Evolutionary conservation across 1,140 invertebrate genomes (phyloP).

Genomic region (Arctopsyche grandis): DNA sequence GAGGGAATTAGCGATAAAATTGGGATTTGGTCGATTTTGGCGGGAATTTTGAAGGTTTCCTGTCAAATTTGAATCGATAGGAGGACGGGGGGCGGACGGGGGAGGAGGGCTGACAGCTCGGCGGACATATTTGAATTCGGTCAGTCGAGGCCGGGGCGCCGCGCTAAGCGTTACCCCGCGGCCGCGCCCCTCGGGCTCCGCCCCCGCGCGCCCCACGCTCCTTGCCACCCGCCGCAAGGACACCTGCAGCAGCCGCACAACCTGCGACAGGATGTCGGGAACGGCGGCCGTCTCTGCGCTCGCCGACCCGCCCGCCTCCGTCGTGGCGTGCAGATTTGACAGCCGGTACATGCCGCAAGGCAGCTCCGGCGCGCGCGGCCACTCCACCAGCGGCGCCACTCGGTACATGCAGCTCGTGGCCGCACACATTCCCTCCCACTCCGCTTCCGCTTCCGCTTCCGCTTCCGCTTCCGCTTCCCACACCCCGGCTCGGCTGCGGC

Average conservation of each 20-base stretch:
- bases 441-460: too few species aligned
- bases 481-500: not conserved
- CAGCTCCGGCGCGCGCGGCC: not conserved
- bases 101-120: not conserved
- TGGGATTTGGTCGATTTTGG: too few species aligned
- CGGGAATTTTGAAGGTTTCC: not conserved
- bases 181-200: not conserved
- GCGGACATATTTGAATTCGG: constrained; percentile 31
- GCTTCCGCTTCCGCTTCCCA: not conserved
- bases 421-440: too few species aligned
- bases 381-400: not conserved
- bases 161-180: not conserved
- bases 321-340: not conserved
- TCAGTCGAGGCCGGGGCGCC: not conserved
- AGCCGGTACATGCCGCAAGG: constrained; percentile 14
- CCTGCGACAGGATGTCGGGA: constrained; percentile 10
- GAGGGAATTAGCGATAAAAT: not conserved
- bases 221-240: not conserved
- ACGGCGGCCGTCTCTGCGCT: not conserved
- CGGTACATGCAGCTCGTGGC: constrained; percentile 14
- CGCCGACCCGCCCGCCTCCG: not conserved
- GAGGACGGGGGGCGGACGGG: not conserved
- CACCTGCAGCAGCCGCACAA: constrained; percentile 12
- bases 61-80: not conserved
- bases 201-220: not conserved